These are phyloP conservation scores for Loris lydekkerianus DNA, from an alignment of 2,797 vertebrate species.

Conservation along the genomic window DNA sequence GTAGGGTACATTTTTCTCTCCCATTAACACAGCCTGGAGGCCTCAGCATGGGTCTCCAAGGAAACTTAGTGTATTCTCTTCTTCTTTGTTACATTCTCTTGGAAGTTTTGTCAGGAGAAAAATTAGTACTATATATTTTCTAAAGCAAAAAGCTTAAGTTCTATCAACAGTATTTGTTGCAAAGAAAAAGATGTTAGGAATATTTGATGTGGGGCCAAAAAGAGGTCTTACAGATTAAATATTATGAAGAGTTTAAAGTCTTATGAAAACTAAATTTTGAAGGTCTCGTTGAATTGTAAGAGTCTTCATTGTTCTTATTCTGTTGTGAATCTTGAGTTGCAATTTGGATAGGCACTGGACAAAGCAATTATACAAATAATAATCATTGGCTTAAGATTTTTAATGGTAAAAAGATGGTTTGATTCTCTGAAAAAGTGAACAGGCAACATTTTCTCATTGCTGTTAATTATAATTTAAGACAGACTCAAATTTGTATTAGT, in stretches of 20 bases:
- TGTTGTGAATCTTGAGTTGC: conserved; percentile 58
- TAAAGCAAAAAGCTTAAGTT: conserved; percentile 70
- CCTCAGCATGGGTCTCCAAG: conserved; percentile 19
- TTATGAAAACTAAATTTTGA: conserved; percentile 70
- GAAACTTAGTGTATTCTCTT: conserved; percentile 72
- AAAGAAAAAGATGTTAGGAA: conserved; percentile 74
- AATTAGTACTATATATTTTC: conserved; percentile 77
- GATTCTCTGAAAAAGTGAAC: conserved; percentile 83
- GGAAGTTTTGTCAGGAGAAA: conserved; percentile 66
- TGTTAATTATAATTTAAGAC: conserved; percentile 87
- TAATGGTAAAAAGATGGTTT: conserved; percentile 85
- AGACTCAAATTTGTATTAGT: conserved; percentile 87
- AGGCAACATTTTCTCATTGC: conserved; percentile 85
- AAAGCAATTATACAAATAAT: conserved; percentile 77
- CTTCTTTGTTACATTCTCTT: conserved; percentile 72
- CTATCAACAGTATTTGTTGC: conserved; percentile 63
- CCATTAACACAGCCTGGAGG: conserved; percentile 33
- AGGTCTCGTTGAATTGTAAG: conserved; percentile 72
- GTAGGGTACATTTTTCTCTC: neutral
- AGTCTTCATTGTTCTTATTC: conserved; percentile 69
- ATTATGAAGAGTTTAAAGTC: conserved; percentile 59
- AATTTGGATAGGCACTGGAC: conserved; percentile 68
- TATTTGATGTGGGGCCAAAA: conserved; percentile 75
- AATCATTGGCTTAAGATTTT: conserved; percentile 80
- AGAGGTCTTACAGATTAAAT: conserved; percentile 73